Evolutionary conservation across 1,140 invertebrate species (phyloP), one percentile per base, ranked within the genome.

Genomic region (Probaryconus sp.): DNA sequence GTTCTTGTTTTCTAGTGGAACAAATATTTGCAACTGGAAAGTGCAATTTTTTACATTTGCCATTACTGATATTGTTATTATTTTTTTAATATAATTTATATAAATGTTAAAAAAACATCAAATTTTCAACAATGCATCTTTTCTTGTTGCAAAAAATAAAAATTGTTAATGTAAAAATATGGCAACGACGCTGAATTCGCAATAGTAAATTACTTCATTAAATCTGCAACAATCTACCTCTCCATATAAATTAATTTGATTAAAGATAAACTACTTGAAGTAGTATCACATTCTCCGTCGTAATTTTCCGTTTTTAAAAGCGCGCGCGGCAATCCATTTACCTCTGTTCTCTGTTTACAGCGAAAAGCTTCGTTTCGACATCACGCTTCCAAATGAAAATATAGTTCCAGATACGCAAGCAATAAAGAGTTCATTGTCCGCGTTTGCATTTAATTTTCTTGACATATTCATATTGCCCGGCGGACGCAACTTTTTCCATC

Each of bases 191-290:
- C n/a, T n/a, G n/a, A 63, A 3, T 51, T 58, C 58, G 40, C 28
- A 6, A 35, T 60, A 47, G 35, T 72, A 64, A 72, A 72, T 72
- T 65, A 72, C 53, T 72, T 72, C 69, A 53, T 72, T 72, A 72
- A 72, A 64, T 38, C 31, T 37, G 51, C 21, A 24, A 24, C 68
- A 50, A 63, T 56, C 48, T 71, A 58, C 51, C 61, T 56, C 58
- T 71, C 43, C 24, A 51, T 51, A 72, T 72, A 60, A 65, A 72
- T 72, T 72, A 53, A 65, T 72, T 72, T 58, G 69, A 72, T 72
- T 72, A 64, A 72, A 72, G 69, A 72, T 72, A 65, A 72, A 64
- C 60, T 65, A 64, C 60, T 51, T 40, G 11, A 28, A 55, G 60
- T 33, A 37, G 53, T 65, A 65, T 73, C 69, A 55, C 61, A 65